A percentile compares a stretch with the other conserved stretches of the same genome.
phyloP scores from a whole-genome alignment of 2,113 vertebrate genomes.

The Mesoclemmys tuberculata region DNA sequence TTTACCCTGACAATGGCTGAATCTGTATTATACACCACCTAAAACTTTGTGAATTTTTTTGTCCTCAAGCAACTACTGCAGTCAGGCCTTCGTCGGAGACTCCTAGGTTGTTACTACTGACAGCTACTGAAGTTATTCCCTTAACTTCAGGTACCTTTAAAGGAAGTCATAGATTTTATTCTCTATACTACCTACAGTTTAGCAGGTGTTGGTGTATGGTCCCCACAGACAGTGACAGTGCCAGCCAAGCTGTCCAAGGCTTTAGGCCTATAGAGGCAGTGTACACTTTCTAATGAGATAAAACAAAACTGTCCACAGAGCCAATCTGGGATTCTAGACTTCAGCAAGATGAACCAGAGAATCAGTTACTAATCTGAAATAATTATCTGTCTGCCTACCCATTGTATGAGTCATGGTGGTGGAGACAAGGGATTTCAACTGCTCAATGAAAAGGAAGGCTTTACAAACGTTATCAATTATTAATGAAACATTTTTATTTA shows the following conservation, averaged over 20 bases:
- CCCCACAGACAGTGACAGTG: neutral
- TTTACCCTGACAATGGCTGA: neutral
- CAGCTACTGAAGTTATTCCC: neutral
- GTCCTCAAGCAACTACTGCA: neutral
- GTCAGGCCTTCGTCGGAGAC: neutral
- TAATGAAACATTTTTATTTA: neutral
- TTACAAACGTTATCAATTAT: neutral
- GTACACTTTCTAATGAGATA: neutral
- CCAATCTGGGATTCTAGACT: neutral
- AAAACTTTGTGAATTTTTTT: neutral
- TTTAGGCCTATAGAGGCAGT: neutral
- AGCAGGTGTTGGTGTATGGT: neutral
- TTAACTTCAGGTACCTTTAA: neutral
- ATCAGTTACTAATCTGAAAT: neutral
- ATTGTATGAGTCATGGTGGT: neutral
- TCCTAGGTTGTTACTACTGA: neutral
- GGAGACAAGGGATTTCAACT: neutral
- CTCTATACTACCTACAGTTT: neutral
- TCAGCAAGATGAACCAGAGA: neutral
- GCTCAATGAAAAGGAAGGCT: neutral
- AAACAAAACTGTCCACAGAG: accelerated
- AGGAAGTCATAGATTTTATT: neutral
- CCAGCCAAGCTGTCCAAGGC: neutral
- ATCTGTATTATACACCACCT: neutral
- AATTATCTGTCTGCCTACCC: neutral